Percentiles rank a stretch among this genome's conserved stretches.
Conservation (phyloP, 2,113 vertebrate species). For the Lates calcarifer region DNA sequence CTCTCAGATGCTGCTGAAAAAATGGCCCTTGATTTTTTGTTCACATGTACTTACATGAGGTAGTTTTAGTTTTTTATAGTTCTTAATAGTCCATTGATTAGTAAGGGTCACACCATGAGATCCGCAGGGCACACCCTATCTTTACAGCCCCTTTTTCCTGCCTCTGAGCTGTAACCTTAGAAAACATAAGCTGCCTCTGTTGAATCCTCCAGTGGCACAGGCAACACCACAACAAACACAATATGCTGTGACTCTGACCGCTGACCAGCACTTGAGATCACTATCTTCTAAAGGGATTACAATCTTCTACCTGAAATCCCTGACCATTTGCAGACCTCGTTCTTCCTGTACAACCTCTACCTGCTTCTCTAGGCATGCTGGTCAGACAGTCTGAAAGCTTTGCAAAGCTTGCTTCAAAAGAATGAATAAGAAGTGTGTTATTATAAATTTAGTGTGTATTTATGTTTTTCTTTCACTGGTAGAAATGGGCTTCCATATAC, state of each 20-base stretch:
- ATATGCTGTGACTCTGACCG: constrained; percentile 19
- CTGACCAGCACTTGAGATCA: constrained; percentile 35
- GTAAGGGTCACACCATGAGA: neutral
- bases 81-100: neutral
- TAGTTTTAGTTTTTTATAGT: too few relatives aligned
- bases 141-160: neutral
- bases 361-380: neutral
- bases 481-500: neutral
- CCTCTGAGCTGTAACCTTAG: constrained; percentile 24
- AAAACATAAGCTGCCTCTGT: constrained; percentile 20
- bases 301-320: constrained; percentile 19
- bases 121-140: neutral
- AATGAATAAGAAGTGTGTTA: neutral
- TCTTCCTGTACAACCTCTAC: constrained; percentile 4
- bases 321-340: constrained; percentile 1
- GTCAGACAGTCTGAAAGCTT: neutral
- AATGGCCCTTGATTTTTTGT: neutral
- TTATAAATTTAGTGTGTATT: too few relatives aligned
- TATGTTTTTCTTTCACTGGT: neutral
- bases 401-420: neutral
- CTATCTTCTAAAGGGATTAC: constrained; percentile 39
- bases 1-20: constrained; percentile 1
- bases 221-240: constrained; percentile 32
- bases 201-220: constrained; percentile 29
- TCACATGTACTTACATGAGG: neutral